These are phyloP conservation scores for Orthonyx spaldingii DNA, from an alignment of 2,113 vertebrate genomes.

Conservation along the genomic window DNA sequence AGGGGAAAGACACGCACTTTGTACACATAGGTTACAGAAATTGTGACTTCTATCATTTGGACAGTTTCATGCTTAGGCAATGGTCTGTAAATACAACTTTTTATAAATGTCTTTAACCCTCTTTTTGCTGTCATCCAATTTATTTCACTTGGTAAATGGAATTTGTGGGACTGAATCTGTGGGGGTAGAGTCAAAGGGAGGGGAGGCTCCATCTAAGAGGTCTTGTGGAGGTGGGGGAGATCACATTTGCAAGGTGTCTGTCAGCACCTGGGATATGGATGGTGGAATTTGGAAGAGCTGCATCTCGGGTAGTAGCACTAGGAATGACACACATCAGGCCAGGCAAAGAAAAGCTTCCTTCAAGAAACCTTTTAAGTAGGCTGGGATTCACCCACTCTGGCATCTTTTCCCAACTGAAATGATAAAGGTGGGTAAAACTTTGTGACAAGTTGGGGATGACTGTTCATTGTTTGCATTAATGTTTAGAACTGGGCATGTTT, in stretches of 20 bases:
- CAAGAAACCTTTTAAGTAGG: background rate
- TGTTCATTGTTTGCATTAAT: background rate
- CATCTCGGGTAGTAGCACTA: background rate
- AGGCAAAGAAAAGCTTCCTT: background rate
- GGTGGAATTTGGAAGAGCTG: background rate
- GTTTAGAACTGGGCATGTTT: background rate
- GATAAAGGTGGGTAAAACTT: background rate
- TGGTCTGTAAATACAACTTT: slow-evolving; percentile 59
- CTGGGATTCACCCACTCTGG: background rate
- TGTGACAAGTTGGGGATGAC: background rate
- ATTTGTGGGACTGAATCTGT: background rate
- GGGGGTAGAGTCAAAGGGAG: background rate
- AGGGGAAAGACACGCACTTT: slow-evolving; percentile 63
- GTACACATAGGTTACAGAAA: slow-evolving; percentile 24
- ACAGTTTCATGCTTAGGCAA: slow-evolving; percentile 44
- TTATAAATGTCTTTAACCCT: slow-evolving; percentile 67
- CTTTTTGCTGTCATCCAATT: slow-evolving; percentile 1
- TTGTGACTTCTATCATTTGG: slow-evolving; percentile 23
- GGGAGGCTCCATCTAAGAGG: background rate
- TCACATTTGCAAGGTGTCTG: background rate
- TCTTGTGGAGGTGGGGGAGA: background rate
- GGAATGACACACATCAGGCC: background rate
- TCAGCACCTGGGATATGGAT: background rate
- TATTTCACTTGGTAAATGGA: background rate
- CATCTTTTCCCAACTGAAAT: background rate